Evolutionary conservation across 2,888 invertebrate genomes (phyloP).

Genomic region (Gastracanthus pulcherrimus): DNA sequence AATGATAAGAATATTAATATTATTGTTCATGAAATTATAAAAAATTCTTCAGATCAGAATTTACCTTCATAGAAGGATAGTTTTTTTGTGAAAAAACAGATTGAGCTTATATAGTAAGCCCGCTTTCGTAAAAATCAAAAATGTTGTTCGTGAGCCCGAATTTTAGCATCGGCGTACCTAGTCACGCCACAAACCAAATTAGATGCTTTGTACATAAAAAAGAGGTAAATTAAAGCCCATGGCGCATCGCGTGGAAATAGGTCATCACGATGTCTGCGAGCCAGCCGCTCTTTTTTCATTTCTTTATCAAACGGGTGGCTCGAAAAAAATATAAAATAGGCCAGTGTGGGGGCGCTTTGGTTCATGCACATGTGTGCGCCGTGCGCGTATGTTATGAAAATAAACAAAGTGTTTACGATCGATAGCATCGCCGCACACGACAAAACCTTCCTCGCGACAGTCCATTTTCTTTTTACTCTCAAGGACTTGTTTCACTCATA

Average conservation of each 20-base stretch:
- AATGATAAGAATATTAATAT: too few relatives aligned
- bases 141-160: background rate
- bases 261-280: slow-evolving; percentile 4
- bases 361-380: slow-evolving; percentile 20
- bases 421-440: slow-evolving; percentile 4
- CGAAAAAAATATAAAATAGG: slow-evolving; percentile 22
- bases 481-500: background rate
- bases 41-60: too few relatives aligned
- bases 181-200: background rate
- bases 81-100: too few relatives aligned
- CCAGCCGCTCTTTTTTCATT: background rate
- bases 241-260: background rate
- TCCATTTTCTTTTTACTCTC: background rate
- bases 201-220: background rate
- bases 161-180: background rate
- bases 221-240: background rate
- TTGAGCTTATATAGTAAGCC: too few relatives aligned
- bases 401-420: slow-evolving; percentile 37
- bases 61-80: too few relatives aligned
- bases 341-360: background rate
- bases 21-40: too few relatives aligned
- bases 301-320: background rate
- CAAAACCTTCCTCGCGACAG: background rate
- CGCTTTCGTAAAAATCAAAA: background rate
- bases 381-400: slow-evolving; percentile 12